Evolutionary conservation across 2,113 vertebrate genomes (phyloP).

Genomic region (Erythrocebus patas): DNA sequence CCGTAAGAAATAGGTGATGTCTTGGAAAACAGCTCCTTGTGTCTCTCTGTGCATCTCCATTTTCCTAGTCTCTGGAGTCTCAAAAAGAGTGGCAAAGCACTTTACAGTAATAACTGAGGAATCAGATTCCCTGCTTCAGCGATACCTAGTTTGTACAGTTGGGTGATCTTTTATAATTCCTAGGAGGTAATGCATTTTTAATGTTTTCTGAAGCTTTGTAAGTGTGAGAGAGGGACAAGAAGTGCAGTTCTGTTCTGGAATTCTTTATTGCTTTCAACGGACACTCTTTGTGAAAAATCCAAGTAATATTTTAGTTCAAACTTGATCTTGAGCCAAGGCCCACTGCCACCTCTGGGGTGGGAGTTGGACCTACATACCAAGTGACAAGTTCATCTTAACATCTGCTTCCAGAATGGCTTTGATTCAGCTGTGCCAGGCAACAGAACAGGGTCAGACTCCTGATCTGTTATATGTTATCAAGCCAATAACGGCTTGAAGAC

Average conservation of each 20-base stretch:
- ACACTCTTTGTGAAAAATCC: not conserved
- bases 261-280: not conserved
- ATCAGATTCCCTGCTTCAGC: constrained; percentile 66
- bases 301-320: not conserved
- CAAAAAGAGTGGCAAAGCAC: constrained; percentile 77
- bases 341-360: not conserved
- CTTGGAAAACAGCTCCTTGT: constrained; percentile 65
- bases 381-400: not conserved
- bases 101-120: constrained; percentile 80
- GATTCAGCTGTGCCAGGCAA: not conserved
- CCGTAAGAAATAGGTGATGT: constrained; percentile 75
- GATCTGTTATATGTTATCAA: not conserved
- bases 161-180: constrained; percentile 81
- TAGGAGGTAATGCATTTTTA: constrained; percentile 80
- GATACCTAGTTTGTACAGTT: constrained; percentile 74
- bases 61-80: constrained; percentile 72
- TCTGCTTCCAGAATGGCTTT: not conserved
- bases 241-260: not conserved
- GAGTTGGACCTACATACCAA: not conserved
- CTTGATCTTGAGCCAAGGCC: constrained; percentile 9
- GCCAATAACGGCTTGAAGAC: not conserved
- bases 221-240: not conserved
- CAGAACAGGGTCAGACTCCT: not conserved
- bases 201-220: constrained; percentile 76
- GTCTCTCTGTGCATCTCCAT: constrained; percentile 73